Evolutionary conservation across 2,888 invertebrate genomes (phyloP).

Genomic region (Tetheella fluctuosa): DNA sequence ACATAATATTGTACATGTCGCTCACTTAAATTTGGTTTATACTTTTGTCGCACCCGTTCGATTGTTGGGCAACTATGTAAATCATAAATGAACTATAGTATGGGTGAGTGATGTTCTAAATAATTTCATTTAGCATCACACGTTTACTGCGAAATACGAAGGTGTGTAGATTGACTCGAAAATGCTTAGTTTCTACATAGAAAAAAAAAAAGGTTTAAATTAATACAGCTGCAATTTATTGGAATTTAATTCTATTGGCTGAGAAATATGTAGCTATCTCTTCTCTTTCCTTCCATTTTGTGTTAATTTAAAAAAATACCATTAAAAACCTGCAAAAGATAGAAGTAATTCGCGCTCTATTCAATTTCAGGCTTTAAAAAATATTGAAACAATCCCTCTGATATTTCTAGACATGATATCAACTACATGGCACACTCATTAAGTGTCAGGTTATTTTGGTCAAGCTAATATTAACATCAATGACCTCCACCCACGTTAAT

Average conservation of each 20-base stretch:
- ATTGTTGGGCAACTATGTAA: neutral
- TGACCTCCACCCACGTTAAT: constrained; percentile 23
- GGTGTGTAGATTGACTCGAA: neutral
- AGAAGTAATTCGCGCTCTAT: too few species aligned
- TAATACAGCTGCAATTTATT: too few species aligned
- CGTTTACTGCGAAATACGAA: neutral
- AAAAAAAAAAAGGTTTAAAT: too few species aligned
- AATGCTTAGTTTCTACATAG: too few species aligned
- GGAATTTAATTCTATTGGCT: too few species aligned
- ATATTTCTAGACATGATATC: neutral
- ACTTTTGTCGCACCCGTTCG: constrained; percentile 14
- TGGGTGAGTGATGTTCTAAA: neutral
- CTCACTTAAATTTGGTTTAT: constrained; percentile 29
- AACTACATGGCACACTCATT: constrained; percentile 7
- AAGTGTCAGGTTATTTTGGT: constrained; percentile 20
- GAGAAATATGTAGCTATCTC: too few species aligned
- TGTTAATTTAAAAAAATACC: too few species aligned
- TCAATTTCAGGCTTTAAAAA: too few species aligned
- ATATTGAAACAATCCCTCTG: too few species aligned
- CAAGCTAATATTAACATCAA: constrained; percentile 24
- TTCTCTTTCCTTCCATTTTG: too few species aligned
- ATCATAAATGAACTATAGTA: neutral
- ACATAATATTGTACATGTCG: constrained; percentile 29
- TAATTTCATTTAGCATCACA: neutral
- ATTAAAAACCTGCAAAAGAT: too few species aligned